Base-by-base conservation (phyloP, 2,797 vertebrate species). In the Eulemur rubriventer region DNA sequence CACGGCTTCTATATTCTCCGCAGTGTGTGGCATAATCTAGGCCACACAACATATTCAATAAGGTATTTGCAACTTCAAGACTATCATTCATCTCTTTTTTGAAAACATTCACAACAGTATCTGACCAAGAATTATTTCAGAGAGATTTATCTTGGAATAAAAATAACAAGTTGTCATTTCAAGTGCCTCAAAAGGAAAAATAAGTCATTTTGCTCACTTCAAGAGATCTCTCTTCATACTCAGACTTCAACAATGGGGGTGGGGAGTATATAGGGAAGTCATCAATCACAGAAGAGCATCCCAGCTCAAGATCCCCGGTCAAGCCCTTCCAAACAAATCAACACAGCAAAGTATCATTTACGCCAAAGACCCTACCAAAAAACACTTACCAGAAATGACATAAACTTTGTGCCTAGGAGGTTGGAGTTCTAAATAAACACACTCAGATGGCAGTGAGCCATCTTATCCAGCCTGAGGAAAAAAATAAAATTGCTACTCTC, bases 341-440 rank as follows among this genome's bases (percentile, higher is more conserved):
- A 57, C 16, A 65, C 16, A 92, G 79, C 69, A 96, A 91, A 90
- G 30, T 69, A 87, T 33, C 81, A 76, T 33, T 76, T 57, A 59
- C 11, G 80, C 35, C 55, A 96, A 89, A 91, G 63, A 33, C 20
- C 79, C 69, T 80, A 50, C 7, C 70, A 70, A 79, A 76, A 83
- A 87, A 91, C 50, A 88, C 80, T 96, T 73, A 93, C 4, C 72
- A 89, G 72, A 96, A 95, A 89, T 85, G 61, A 88, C 55, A 57
- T n/a, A 93, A 91, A 50, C 43, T 85, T 92, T 73, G 17, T 70
- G 81, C 52, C 59, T 95, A 80, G 33, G 28, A 94, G n/a, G 46
- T 16, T 92, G 63, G 7, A 91, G 67, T 13, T 95, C 46, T 72
- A 80, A 94, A 84, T 38, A 81, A 81, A 93, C 30, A 91, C 9